phyloP scores from a whole-genome alignment of 2,113 vertebrate genomes.

The Pogonocichla stellata region DNA sequence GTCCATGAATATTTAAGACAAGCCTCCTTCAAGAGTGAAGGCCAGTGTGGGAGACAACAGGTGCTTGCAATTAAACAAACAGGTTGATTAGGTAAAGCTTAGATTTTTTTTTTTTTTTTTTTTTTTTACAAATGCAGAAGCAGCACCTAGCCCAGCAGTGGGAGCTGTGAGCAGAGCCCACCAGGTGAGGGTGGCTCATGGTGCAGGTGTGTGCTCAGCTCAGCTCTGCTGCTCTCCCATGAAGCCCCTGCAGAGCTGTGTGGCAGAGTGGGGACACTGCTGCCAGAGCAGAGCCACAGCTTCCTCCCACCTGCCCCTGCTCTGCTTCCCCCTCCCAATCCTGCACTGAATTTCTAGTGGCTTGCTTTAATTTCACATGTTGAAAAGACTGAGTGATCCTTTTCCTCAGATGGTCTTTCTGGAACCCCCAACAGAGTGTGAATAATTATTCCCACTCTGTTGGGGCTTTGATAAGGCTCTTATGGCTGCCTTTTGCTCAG shows the following conservation, averaged over 20 bases:
- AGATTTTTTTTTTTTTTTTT: background rate
- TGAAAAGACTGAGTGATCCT: slow-evolving; percentile 53
- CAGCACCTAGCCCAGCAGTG: background rate
- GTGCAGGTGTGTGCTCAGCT: background rate
- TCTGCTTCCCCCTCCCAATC: background rate
- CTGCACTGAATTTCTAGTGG: background rate
- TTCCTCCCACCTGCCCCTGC: background rate
- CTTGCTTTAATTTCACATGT: slow-evolving; percentile 56
- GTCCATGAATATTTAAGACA: background rate
- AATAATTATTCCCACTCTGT: slow-evolving; percentile 64
- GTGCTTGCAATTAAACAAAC: background rate
- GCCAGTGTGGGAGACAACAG: background rate
- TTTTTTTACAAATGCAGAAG: background rate
- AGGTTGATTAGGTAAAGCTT: background rate
- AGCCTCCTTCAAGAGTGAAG: background rate
- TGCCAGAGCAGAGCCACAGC: background rate
- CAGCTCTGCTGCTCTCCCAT: background rate
- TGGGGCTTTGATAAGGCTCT: slow-evolving; percentile 67
- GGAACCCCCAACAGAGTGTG: slow-evolving; percentile 62
- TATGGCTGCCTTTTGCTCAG: slow-evolving; percentile 61
- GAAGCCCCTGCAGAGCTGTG: no score
- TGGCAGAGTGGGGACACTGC: background rate
- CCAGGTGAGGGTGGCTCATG: background rate
- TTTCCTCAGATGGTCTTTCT: slow-evolving; percentile 61
- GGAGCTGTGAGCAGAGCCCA: background rate